phyloP scores from a whole-genome alignment of 2,888 invertebrate species.

The Drosophila merina region DNA sequence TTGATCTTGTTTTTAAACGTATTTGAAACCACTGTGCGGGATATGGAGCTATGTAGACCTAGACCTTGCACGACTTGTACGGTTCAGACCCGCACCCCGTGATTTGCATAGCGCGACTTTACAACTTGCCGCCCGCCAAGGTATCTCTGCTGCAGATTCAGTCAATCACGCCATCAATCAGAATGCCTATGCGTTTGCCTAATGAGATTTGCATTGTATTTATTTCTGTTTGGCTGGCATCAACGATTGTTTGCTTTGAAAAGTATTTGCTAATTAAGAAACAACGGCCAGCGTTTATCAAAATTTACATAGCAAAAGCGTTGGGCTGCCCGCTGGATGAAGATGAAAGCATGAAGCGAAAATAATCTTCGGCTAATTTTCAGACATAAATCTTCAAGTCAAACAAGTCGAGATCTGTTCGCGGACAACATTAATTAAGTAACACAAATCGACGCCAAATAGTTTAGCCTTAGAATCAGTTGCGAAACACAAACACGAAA shows the following conservation, averaged over 20 bases:
- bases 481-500: constrained; percentile 59
- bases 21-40: constrained; percentile 53
- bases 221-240: neutral
- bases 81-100: constrained; percentile 45
- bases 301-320: constrained; percentile 35
- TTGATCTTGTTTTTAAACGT: too few relatives aligned
- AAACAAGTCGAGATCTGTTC: constrained; percentile 44
- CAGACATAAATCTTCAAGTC: constrained; percentile 48
- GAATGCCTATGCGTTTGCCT: constrained; percentile 28
- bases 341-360: constrained; percentile 37
- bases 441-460: constrained; percentile 48
- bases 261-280: constrained; percentile 36
- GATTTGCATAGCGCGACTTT: constrained; percentile 53
- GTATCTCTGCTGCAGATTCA: constrained; percentile 52
- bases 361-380: constrained; percentile 43
- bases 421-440: constrained; percentile 57
- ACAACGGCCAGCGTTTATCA: constrained; percentile 19
- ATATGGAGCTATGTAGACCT: constrained; percentile 45
- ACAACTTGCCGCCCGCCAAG: constrained; percentile 54
- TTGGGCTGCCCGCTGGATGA: neutral
- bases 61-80: constrained; percentile 68
- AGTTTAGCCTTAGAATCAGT: constrained; percentile 64
- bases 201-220: constrained; percentile 53
- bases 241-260: constrained; percentile 20
- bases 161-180: constrained; percentile 66